Evolutionary conservation across 2,888 invertebrate species (phyloP).

Genomic region (Euplexia lucipara): DNA sequence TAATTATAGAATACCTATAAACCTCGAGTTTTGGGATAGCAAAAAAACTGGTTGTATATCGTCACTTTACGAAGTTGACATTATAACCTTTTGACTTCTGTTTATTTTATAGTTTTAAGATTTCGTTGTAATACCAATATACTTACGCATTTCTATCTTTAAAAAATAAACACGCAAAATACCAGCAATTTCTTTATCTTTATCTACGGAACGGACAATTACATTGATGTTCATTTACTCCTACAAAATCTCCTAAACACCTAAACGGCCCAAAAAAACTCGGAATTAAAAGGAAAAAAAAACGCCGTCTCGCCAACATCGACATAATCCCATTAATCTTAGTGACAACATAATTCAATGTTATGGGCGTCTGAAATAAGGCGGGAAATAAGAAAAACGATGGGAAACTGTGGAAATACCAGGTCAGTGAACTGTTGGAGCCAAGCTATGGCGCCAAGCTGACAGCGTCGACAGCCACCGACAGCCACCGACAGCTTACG

Average conservation of each 20-base stretch:
- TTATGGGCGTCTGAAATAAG: conserved; percentile 69
- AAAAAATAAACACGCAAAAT: no score
- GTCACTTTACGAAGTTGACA: no score
- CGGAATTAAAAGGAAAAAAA: conserved; percentile 61
- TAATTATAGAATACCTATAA: no score
- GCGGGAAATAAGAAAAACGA: conserved; percentile 54
- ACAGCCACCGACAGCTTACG: conserved; percentile 28
- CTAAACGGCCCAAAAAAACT: conserved; percentile 27
- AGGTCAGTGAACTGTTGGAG: conserved; percentile 64
- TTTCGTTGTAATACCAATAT: no score
- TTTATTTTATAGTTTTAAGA: no score
- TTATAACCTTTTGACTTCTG: no score
- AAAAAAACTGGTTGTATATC: no score
- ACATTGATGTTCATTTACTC: no score
- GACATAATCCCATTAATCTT: conserved; percentile 82
- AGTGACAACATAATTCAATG: conserved; percentile 81
- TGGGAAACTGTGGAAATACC: conserved; percentile 50
- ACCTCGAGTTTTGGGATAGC: no score
- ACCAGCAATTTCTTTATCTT: no score
- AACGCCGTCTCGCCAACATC: conserved; percentile 61
- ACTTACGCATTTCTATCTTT: no score
- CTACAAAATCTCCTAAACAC: conserved; percentile 3
- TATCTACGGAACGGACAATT: no score
- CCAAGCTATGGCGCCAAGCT: conserved; percentile 48
- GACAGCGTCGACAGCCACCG: conserved; percentile 33